A percentile compares a stretch with the other conserved stretches of the same genome.
phyloP scores from a whole-genome alignment of 2,888 invertebrate species.

The Meandrusa payeni region DNA sequence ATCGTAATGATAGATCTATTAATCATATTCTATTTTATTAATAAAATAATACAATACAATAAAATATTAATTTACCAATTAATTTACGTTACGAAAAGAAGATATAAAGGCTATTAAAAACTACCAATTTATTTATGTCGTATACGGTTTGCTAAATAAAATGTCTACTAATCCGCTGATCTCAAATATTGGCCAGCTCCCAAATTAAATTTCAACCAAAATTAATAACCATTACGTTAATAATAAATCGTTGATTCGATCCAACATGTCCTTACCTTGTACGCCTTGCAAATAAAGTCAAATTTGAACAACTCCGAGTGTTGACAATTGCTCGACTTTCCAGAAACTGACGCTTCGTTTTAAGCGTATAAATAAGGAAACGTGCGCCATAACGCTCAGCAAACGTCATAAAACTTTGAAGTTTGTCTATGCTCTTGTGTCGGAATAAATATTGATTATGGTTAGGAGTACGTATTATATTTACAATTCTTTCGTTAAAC shows the following conservation, averaged over 20 bases:
- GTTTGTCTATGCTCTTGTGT: conserved; percentile 40
- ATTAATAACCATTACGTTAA: conserved; percentile 1
- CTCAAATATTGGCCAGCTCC: conserved; percentile 1
- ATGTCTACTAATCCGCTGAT: no score
- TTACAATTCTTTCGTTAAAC: neutral
- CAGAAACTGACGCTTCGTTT: conserved; percentile 1
- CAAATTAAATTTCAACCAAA: neutral
- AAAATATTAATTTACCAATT: no score
- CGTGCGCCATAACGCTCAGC: conserved; percentile 6
- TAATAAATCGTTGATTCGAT: conserved; percentile 9
- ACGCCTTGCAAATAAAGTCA: conserved; percentile 1
- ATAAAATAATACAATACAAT: no score
- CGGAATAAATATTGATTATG: conserved; percentile 52
- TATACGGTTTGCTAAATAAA: no score
- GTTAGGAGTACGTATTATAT: no score
- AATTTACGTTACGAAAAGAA: no score
- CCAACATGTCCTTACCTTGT: conserved; percentile 8
- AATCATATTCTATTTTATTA: no score
- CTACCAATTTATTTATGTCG: no score
- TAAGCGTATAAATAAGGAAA: conserved; percentile 11
- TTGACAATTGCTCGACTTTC: conserved; percentile 13
- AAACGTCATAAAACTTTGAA: conserved; percentile 9
- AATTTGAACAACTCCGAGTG: neutral
- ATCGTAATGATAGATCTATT: no score
- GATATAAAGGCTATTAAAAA: no score